These are phyloP conservation scores for Chelonia mydas DNA, from an alignment of 2,797 vertebrate genomes.

Conservation along the genomic window DNA sequence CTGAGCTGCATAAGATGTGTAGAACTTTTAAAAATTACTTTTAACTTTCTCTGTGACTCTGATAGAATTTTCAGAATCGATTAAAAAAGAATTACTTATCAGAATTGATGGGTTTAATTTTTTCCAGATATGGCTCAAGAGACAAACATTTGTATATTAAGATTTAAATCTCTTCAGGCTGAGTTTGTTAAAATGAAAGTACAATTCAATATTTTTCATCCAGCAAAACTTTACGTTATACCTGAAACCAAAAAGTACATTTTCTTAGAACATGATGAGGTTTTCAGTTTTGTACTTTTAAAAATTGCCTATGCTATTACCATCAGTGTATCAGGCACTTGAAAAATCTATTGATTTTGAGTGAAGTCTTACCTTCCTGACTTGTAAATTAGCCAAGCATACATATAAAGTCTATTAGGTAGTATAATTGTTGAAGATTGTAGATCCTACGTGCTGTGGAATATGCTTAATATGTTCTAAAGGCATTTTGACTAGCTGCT, in stretches of 20 bases:
- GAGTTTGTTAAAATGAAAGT: slow-evolving; percentile 52
- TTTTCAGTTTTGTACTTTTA: neutral
- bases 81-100: slow-evolving; percentile 6
- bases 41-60: slow-evolving; percentile 19
- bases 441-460: neutral
- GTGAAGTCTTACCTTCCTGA: neutral
- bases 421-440: neutral
- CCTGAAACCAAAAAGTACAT: neutral
- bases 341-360: neutral
- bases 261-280: slow-evolving; percentile 20
- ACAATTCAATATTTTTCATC: slow-evolving; percentile 30
- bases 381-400: neutral
- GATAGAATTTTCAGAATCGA: slow-evolving; percentile 25
- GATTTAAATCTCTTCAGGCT: slow-evolving; percentile 61
- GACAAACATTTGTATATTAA: slow-evolving; percentile 52
- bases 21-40: slow-evolving; percentile 43
- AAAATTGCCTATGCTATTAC: neutral
- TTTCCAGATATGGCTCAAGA: slow-evolving; percentile 15
- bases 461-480: neutral
- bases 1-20: neutral
- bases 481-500: neutral
- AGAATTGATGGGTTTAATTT: slow-evolving; percentile 71
- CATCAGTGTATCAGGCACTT: neutral
- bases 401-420: neutral
- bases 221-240: neutral